Evolutionary conservation across 1,140 invertebrate species (phyloP), one percentile per base, ranked within the genome.

Genomic region (Bilobella aurantiaca): DNA sequence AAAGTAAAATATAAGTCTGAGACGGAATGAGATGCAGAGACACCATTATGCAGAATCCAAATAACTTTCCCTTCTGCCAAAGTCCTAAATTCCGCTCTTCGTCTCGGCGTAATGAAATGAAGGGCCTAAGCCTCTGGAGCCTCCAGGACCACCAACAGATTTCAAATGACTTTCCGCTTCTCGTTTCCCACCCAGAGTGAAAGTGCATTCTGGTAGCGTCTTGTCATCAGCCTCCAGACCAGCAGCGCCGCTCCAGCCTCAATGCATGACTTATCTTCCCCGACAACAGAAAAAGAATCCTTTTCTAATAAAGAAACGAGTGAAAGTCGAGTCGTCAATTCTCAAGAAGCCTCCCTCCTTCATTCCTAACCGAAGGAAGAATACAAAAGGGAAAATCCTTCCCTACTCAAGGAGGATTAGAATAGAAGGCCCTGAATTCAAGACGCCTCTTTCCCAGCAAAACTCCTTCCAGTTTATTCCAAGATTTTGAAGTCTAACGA

Each of bases 251-350:
- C 34, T n/a, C n/a, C n/a, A n/a, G n/a, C n/a, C n/a, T n/a, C n/a
- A n/a, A n/a, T n/a, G 34, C 14, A 53, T 53, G 49, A 53, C 14
- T 53, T 53, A 53, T 53, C 12, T 23, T 23, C 12, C 12, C 49
- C 25, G 12, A 23, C 49, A 53, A 23, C 14, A 53, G 49, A 23
- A 53, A 42, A 42, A 53, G 23, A 53, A 23, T 16, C 49, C 23
- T 53, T 53, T 53, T 23, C 21, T 53, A 53, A 53, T 53, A 53
- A 53, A 53, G 49, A 53, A 53, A 53, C 12, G 49, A 53, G 49
- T 53, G 49, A 53, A 53, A 53, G 49, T 53, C 49, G 49, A 53
- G 14, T 53, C 49, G 49, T 53, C 49, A 23, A 53, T 53, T 53
- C 34, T 42, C 8, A 18, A 42, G 34, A 42, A n/a, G n/a, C 34